phyloP scores from a whole-genome alignment of 1,140 invertebrate species.

The Papilio machaon region DNA sequence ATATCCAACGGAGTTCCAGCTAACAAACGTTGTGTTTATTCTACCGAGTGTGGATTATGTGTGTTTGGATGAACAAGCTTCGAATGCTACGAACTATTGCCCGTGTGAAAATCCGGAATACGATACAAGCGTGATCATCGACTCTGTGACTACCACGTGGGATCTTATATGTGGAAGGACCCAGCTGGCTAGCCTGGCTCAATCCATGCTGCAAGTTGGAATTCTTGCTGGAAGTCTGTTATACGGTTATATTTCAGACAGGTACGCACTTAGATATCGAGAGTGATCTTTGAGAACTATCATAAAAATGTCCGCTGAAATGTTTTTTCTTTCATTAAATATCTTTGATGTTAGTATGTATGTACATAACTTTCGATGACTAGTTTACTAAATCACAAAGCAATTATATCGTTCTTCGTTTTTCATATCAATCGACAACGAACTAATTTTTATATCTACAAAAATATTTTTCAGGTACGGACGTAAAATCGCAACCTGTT shows the following conservation, averaged over 20 bases:
- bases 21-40: slow-evolving; percentile 86
- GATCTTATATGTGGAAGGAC: slow-evolving; percentile 26
- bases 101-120: slow-evolving; percentile 75
- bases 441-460: neutral
- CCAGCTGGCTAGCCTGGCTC: slow-evolving; percentile 15
- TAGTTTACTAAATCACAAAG: neutral
- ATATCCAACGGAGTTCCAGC: slow-evolving; percentile 86
- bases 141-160: slow-evolving; percentile 81
- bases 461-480: slow-evolving; percentile 6
- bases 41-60: slow-evolving; percentile 84
- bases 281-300: neutral
- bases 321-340: neutral
- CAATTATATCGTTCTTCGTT: neutral
- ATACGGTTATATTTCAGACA: slow-evolving; percentile 35
- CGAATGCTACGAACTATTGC: slow-evolving; percentile 71
- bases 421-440: neutral
- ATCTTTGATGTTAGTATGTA: neutral
- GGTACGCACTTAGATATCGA: neutral
- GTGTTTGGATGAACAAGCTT: slow-evolving; percentile 76
- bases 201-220: slow-evolving; percentile 28
- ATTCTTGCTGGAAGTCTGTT: slow-evolving; percentile 22
- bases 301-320: neutral
- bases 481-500: neutral
- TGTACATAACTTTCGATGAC: neutral
- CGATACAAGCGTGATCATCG: slow-evolving; percentile 72